Conservation (phyloP, 2,113 vertebrate species). For the Typhlomys cinereus region DNA sequence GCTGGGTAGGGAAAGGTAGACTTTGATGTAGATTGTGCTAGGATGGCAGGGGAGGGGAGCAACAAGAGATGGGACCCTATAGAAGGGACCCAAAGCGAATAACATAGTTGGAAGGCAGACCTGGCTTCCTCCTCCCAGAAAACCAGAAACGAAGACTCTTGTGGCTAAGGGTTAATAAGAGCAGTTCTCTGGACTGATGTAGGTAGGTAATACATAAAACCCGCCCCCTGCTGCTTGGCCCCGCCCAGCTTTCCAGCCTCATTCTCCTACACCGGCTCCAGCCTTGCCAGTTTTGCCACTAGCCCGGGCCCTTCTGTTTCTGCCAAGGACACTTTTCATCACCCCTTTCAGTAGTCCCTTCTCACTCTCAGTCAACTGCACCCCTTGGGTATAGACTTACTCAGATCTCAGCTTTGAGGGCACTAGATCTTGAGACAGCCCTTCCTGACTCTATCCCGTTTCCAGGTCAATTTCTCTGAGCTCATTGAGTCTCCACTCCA, state of each 20-base stretch:
- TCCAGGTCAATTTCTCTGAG: not conserved
- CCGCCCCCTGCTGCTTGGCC: not conserved
- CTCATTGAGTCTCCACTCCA: not conserved
- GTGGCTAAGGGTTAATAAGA: not conserved
- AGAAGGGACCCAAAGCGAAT: not conserved
- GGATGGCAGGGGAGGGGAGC: not conserved
- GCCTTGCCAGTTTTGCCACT: not conserved
- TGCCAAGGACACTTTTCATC: not conserved
- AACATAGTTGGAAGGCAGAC: not conserved
- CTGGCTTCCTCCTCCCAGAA: constrained; percentile 23
- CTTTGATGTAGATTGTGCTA: not conserved
- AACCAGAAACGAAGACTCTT: not conserved
- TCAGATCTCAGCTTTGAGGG: not conserved
- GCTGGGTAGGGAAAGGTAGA: not conserved
- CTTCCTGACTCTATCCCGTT: not conserved
- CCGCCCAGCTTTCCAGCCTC: not conserved
- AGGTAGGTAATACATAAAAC: not conserved
- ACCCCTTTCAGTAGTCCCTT: not conserved
- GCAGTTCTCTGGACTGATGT: not conserved
- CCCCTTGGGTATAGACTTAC: not conserved
- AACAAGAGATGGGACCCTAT: not conserved
- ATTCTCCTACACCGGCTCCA: no score
- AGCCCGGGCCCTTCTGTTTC: not conserved
- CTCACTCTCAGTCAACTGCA: not conserved
- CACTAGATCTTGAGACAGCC: constrained; percentile 13